These are phyloP conservation scores for Whitmania pigra DNA, from an alignment of 1,140 invertebrate genomes.

Conservation along the genomic window DNA sequence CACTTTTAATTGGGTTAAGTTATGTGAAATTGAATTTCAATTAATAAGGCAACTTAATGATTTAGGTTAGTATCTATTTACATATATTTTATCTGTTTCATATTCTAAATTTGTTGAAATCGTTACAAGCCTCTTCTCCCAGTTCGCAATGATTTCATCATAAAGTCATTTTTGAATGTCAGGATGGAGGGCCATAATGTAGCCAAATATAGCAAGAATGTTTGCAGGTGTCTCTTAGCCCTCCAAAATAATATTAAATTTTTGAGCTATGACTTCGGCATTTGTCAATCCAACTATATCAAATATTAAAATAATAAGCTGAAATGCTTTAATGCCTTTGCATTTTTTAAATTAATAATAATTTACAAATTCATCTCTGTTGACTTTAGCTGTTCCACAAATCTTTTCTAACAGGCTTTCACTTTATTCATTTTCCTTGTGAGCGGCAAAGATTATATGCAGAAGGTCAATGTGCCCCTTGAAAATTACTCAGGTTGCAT, in stretches of 20 bases:
- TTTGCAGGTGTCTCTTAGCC: slow-evolving; percentile 54
- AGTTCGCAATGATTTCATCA: slow-evolving; percentile 46
- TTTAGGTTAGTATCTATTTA: background rate
- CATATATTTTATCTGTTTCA: background rate
- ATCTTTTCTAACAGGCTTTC: background rate
- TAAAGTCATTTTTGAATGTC: slow-evolving; percentile 48
- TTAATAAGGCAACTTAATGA: background rate
- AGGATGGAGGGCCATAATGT: slow-evolving; percentile 49
- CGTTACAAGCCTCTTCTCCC: slow-evolving; percentile 42
- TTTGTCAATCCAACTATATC: slow-evolving; percentile 28
- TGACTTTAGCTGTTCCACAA: slow-evolving; percentile 11
- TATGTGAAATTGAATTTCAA: background rate
- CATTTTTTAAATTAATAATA: too few species aligned
- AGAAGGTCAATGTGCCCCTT: slow-evolving; percentile 26
- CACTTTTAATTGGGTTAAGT: background rate
- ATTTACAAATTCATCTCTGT: too few species aligned
- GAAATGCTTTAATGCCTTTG: too few species aligned
- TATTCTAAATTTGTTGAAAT: too few species aligned
- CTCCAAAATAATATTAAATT: slow-evolving; percentile 53
- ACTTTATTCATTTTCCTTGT: slow-evolving; percentile 12
- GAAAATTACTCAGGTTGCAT: slow-evolving; percentile 29
- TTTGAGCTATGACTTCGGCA: slow-evolving; percentile 54
- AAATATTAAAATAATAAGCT: too few species aligned
- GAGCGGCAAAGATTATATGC: slow-evolving; percentile 27
- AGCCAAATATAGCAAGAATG: slow-evolving; percentile 46